These are phyloP conservation scores for Genyomyrus donnyi DNA, from an alignment of 2,113 vertebrate species.

Conservation along the genomic window DNA sequence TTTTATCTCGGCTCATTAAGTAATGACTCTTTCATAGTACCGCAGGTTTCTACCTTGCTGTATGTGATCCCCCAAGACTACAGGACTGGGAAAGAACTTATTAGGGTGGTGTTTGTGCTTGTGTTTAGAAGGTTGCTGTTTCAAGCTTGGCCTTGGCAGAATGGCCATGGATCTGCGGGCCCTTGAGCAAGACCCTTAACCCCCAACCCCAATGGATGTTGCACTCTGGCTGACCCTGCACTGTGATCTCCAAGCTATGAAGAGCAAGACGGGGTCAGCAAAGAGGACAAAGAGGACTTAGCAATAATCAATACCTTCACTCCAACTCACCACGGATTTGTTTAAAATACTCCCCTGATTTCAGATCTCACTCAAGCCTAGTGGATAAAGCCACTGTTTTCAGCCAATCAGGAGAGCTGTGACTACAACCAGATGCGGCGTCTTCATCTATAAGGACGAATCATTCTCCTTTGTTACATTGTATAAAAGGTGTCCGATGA, in stretches of 20 bases:
- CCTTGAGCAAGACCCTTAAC: no score
- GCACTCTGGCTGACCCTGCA: no score
- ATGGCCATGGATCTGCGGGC: neutral
- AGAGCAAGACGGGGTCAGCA: no score
- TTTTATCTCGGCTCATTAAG: neutral
- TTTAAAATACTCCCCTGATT: neutral
- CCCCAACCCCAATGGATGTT: no score
- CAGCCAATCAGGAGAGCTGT: neutral
- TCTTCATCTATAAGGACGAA: neutral
- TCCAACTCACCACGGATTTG: no score
- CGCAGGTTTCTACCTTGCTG: neutral
- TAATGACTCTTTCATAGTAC: no score
- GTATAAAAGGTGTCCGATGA: neutral
- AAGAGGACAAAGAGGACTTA: no score
- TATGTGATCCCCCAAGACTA: neutral
- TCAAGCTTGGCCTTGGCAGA: no score
- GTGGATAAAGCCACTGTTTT: neutral
- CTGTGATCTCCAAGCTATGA: no score
- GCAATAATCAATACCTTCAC: no score
- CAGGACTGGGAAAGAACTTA: neutral
- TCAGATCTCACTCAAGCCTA: neutral
- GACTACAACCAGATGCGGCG: neutral
- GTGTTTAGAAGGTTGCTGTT: no score
- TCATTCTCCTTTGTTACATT: neutral
- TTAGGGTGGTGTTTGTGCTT: neutral